Evolutionary conservation across 2,113 vertebrate species (phyloP).

Genomic region (Formicarius rufipectus): DNA sequence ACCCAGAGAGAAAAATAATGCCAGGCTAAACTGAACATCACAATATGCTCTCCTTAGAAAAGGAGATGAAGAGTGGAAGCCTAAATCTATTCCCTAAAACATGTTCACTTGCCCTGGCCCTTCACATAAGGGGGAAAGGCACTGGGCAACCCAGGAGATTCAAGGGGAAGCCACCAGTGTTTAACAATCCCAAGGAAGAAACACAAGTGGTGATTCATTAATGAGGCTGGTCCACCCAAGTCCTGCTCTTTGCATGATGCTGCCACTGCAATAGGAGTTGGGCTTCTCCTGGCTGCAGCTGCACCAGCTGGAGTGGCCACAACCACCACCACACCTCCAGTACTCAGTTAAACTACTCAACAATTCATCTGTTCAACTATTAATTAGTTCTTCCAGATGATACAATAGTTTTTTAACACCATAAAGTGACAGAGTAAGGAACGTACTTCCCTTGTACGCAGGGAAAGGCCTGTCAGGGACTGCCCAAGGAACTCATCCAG

Average conservation of each 20-base stretch:
- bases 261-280: fast-evolving
- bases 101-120: fast-evolving
- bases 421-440: background rate
- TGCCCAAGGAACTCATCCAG: background rate
- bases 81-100: background rate
- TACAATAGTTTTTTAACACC: background rate
- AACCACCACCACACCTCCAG: background rate
- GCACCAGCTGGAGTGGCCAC: background rate
- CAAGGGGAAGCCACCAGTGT: background rate
- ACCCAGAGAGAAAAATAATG: background rate
- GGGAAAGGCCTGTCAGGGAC: background rate
- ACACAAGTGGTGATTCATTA: fast-evolving
- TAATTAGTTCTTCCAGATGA: fast-evolving
- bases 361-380: background rate
- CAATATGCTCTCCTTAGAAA: background rate
- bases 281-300: background rate
- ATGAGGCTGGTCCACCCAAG: background rate
- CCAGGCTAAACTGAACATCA: background rate
- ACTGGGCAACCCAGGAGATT: background rate
- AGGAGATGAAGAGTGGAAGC: background rate
- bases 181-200: background rate
- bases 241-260: background rate
- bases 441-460: fast-evolving
- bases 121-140: background rate
- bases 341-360: background rate